Evolutionary conservation across 2,888 invertebrate genomes (phyloP).

Genomic region (Chaetogeoica ovagalla): DNA sequence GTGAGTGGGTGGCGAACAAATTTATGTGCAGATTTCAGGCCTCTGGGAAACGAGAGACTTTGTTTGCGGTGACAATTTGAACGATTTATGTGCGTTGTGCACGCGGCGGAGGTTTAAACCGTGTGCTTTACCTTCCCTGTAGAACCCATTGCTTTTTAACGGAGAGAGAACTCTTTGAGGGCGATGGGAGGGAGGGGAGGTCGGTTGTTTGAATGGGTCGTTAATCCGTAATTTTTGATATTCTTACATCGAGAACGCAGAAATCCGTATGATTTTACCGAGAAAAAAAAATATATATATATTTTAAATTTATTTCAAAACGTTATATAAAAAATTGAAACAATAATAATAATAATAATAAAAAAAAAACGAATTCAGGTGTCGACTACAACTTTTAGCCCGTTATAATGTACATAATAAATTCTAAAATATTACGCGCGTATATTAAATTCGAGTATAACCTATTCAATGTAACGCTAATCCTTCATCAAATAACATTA

Average conservation of each 20-base stretch:
- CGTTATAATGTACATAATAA: too few relatives aligned
- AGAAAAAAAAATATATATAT: neutral
- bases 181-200: too few relatives aligned
- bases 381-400: neutral
- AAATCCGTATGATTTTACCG: constrained; percentile 9
- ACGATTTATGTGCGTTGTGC: constrained; percentile 50
- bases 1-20: constrained; percentile 46
- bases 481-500: neutral
- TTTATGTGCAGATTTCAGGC: constrained; percentile 53
- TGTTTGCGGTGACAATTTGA: constrained; percentile 53
- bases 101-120: constrained; percentile 49
- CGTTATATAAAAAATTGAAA: neutral
- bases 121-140: constrained; percentile 42
- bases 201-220: constrained; percentile 16
- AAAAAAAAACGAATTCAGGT: too few relatives aligned
- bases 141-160: constrained; percentile 43
- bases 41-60: constrained; percentile 53
- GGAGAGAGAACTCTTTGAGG: constrained; percentile 7
- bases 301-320: neutral
- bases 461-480: too few relatives aligned
- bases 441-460: too few relatives aligned
- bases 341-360: too few relatives aligned
- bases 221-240: constrained; percentile 42
- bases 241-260: constrained; percentile 14
- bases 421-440: too few relatives aligned